Base-by-base conservation (phyloP, 2,888 invertebrate genomes). In the Lasius fuliginosus region DNA sequence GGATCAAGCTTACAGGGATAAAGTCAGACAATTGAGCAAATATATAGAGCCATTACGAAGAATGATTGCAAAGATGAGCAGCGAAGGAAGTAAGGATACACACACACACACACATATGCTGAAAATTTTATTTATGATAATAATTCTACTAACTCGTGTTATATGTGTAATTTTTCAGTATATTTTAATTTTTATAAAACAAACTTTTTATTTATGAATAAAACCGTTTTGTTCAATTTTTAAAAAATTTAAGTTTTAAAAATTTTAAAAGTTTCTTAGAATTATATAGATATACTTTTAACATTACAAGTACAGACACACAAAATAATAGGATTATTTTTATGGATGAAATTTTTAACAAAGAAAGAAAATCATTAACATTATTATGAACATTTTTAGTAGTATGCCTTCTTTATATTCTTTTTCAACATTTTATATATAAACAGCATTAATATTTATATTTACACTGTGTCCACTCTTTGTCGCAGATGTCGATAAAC, bases 41-140 rank as follows among this genome's bases (percentile, higher is more conserved):
- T 99, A 98, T 94, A 98, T 99, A 89, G 99, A 99, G 92, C 99
- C 99, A 0, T 95, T 99, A 36, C 96, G 98, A 68, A 96, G 98
- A 86, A 98, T 99, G 98, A 98, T 99, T 89, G 97, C 98, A 77
- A 96, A 97, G 92, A 97, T 98, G 96, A 97, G 98, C 93, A 98
- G 97, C 94, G 98, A 98, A 94, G 98, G 98, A 90, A 94, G 94
- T 94, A 92, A 91, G 93, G 8, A 86, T 49, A 27, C 65, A 36
- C n/a, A 6, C 5, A n/a, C 18, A 8, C 18, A n/a, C 1, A 49
- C 2, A 49, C 2, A 53, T 53, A 6, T 53, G 6, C 18, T 49
- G 8, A 53, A n/a, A 53, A 53, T 53, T 53, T 53, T 53, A 53
- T 53, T 15, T 49, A 15, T 42, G 12, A 49, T 49, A 40, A 46